Conservation (phyloP, 2,888 invertebrate species). For the Slavum lentiscoides region DNA sequence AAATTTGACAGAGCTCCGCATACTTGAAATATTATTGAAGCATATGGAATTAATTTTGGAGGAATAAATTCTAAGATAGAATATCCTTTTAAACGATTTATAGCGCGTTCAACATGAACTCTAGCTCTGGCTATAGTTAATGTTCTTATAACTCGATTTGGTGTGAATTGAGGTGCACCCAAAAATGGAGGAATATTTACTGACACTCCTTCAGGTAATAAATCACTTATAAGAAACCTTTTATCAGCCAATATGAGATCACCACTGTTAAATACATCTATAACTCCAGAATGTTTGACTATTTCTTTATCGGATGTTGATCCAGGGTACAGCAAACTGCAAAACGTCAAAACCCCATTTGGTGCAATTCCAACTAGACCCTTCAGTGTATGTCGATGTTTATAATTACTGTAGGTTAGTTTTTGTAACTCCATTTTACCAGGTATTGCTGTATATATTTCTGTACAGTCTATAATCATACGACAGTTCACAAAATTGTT, state of each 20-base stretch:
- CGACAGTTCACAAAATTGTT: slow-evolving; percentile 15
- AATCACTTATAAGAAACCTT: slow-evolving; percentile 45
- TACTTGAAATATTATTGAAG: slow-evolving; percentile 40
- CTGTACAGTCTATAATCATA: background rate
- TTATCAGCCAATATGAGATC: slow-evolving; percentile 53
- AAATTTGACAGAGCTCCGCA: slow-evolving; percentile 45
- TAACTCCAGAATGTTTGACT: slow-evolving; percentile 30
- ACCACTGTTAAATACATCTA: slow-evolving; percentile 37
- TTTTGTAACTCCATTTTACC: slow-evolving; percentile 54
- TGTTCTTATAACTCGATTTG: slow-evolving; percentile 16
- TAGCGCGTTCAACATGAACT: slow-evolving; percentile 51
- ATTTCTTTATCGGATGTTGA: slow-evolving; percentile 55
- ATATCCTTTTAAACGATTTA: slow-evolving; percentile 32
- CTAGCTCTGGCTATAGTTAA: slow-evolving; percentile 48
- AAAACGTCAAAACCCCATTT: slow-evolving; percentile 57
- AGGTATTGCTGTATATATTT: slow-evolving; percentile 48
- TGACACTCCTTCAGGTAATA: slow-evolving; percentile 40
- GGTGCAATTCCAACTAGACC: slow-evolving; percentile 57
- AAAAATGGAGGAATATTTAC: slow-evolving; percentile 49
- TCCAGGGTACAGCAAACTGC: slow-evolving; percentile 57
- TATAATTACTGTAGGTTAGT: slow-evolving; percentile 56
- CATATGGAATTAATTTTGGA: slow-evolving; percentile 13
- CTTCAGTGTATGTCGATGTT: slow-evolving; percentile 57
- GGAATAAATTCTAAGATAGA: slow-evolving; percentile 45
- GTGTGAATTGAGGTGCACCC: slow-evolving; percentile 39